phyloP scores from a whole-genome alignment of 2,113 vertebrate species.

The Ammodytes dubius region DNA sequence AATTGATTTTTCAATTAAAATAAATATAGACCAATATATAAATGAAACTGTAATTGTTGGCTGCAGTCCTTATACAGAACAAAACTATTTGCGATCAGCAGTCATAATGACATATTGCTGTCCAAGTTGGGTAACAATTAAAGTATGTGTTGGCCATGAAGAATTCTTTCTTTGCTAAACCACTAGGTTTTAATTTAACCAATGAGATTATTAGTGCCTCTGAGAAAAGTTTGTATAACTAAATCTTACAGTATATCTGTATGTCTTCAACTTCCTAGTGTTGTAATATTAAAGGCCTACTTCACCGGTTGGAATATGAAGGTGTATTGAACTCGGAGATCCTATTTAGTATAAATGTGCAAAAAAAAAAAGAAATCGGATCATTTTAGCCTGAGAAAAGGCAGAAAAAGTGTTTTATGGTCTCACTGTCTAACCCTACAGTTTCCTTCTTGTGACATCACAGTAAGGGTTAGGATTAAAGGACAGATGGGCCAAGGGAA shows the following conservation, averaged over 20 bases:
- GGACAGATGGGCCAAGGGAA: no score
- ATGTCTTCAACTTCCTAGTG: not conserved
- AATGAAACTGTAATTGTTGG: not conserved
- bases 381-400: no score
- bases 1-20: not conserved
- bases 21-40: not conserved
- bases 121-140: not conserved
- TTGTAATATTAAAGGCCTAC: not conserved
- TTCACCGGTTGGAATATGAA: no score
- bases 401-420: no score
- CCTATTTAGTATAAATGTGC: no score
- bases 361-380: no score
- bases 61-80: not conserved
- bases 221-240: slow-evolving; percentile 7
- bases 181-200: not conserved
- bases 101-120: not conserved
- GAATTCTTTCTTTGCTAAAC: slow-evolving; percentile 1
- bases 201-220: slow-evolving; percentile 5
- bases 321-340: no score
- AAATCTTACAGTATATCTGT: not conserved
- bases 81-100: not conserved
- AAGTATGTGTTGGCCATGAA: not conserved
- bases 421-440: no score
- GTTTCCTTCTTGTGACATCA: no score
- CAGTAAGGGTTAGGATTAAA: no score